Evolutionary conservation across 2,797 vertebrate genomes (phyloP).

Genomic region (Tapirus indicus): DNA sequence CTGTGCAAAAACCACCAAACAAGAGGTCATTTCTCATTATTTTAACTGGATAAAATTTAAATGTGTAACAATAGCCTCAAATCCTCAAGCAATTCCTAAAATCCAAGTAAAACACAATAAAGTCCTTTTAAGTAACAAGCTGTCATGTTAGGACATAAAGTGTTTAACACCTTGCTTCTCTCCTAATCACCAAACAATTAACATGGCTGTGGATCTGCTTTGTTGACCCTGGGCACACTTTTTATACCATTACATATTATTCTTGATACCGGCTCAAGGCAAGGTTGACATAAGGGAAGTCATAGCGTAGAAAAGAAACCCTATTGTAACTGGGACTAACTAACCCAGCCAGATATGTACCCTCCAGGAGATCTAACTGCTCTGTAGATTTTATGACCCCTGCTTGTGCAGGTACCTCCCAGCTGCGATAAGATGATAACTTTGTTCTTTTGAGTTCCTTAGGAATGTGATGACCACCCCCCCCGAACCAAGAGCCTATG

Average conservation of each 20-base stretch:
- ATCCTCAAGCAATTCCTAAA: background rate
- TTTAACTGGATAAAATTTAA: background rate
- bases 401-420: too few relatives aligned
- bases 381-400: too few relatives aligned
- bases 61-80: background rate
- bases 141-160: background rate
- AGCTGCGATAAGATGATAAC: too few relatives aligned
- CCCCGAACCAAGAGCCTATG: too few relatives aligned
- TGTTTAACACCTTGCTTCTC: background rate
- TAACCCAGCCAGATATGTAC: too few relatives aligned
- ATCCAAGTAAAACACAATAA: background rate
- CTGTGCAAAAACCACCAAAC: background rate
- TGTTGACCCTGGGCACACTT: background rate
- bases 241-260: background rate
- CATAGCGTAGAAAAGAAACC: too few relatives aligned
- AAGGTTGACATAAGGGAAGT: too few relatives aligned
- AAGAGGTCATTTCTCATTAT: background rate
- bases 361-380: too few relatives aligned
- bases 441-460: too few relatives aligned
- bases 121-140: background rate
- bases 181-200: background rate
- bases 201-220: background rate
- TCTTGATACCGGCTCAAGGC: background rate
- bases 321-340: too few relatives aligned
- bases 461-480: too few relatives aligned